Percentiles rank a stretch among this genome's conserved stretches.
Evolutionary conservation across 35 echinoderm and acorn worm species (phyloP).

Genomic region (Patiria miniata): DNA sequence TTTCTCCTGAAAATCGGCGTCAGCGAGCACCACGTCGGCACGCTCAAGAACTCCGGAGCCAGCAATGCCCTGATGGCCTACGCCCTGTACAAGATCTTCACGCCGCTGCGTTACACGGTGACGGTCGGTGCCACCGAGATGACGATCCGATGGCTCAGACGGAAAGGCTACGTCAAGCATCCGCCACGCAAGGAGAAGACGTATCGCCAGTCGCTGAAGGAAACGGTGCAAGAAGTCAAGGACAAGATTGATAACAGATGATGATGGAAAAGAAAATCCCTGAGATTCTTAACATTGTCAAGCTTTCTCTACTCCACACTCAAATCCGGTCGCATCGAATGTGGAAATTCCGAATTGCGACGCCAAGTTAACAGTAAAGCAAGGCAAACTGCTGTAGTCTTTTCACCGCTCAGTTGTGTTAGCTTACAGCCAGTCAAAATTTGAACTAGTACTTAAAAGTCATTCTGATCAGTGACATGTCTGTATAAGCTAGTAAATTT

Average conservation of each 20-base stretch:
- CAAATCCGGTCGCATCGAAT: too few species aligned
- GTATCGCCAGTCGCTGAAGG: constrained; percentile 79
- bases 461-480: too few species aligned
- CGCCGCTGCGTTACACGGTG: constrained; percentile 88
- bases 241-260: constrained; percentile 43
- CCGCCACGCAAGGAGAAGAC: constrained; percentile 83
- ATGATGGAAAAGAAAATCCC: too few species aligned
- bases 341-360: too few species aligned
- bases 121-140: constrained; percentile 85
- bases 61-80: constrained; percentile 90
- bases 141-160: constrained; percentile 71
- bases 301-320: too few species aligned
- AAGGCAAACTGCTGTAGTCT: too few species aligned
- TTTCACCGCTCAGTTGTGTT: too few species aligned
- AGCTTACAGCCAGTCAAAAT: too few species aligned
- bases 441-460: too few species aligned
- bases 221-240: constrained; percentile 70
- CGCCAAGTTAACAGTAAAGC: too few species aligned
- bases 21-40: constrained; percentile 79
- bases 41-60: constrained; percentile 78
- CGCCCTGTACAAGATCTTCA: constrained; percentile 95
- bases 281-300: too few species aligned
- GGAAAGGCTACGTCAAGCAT: constrained; percentile 75
- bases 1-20: constrained; percentile 74
- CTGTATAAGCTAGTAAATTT: too few species aligned